These are phyloP conservation scores for Neuroterus valhalla DNA, from an alignment of 1,140 invertebrate genomes.

Conservation along the genomic window DNA sequence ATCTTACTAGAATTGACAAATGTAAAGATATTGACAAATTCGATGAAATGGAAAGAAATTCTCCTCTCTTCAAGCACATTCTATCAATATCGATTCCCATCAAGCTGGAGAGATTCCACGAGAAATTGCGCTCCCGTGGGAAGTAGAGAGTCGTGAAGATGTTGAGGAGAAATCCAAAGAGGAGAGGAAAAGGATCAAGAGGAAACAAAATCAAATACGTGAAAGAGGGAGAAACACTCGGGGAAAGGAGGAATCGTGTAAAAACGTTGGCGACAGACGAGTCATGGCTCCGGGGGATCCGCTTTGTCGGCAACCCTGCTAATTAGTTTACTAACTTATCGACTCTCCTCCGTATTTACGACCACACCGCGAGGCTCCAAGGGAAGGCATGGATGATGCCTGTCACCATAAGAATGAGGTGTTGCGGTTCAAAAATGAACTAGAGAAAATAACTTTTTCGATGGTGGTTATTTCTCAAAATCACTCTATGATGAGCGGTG, in stretches of 20 bases:
- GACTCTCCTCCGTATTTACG: conserved; percentile 66
- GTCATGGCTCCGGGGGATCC: conserved; percentile 58
- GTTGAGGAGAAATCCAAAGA: conserved; percentile 65
- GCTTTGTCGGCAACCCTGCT: conserved; percentile 73
- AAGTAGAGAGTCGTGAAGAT: conserved; percentile 67
- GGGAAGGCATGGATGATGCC: conserved; percentile 56
- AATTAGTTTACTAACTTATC: conserved; percentile 76
- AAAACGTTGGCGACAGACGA: conserved; percentile 67
- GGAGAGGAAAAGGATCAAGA: conserved; percentile 60
- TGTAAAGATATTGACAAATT: too few species aligned
- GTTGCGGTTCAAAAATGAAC: conserved; percentile 46
- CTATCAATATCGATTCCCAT: conserved; percentile 25
- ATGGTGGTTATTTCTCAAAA: too few species aligned
- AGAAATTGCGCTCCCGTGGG: conserved; percentile 58
- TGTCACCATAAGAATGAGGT: conserved; percentile 62
- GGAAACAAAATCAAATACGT: conserved; percentile 66
- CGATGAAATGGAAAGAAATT: too few species aligned
- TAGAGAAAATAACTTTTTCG: conserved; percentile 54
- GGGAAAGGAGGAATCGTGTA: conserved; percentile 53
- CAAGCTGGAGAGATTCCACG: conserved; percentile 42
- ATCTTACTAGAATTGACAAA: too few species aligned
- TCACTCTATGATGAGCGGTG: too few species aligned
- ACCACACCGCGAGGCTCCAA: conserved; percentile 45
- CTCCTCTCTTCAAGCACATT: neutral
- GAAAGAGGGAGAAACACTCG: conserved; percentile 58